phyloP scores from a whole-genome alignment of 1,140 invertebrate species.

The Formica selysi region DNA sequence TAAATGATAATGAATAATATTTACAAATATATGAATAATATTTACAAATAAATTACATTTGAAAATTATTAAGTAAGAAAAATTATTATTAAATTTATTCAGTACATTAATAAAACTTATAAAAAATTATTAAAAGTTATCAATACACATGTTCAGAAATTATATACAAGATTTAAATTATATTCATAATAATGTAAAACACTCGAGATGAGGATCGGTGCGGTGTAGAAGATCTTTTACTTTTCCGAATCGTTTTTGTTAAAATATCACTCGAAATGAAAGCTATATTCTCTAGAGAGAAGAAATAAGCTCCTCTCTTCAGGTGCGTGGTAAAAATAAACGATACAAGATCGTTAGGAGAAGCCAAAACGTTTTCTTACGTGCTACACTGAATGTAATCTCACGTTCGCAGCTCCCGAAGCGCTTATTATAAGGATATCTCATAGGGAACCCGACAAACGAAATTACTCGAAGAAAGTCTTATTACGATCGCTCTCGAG shows the following conservation, averaged over 20 bases:
- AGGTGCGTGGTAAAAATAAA: conserved; percentile 13
- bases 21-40: no score
- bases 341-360: conserved; percentile 34
- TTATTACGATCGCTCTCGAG: not conserved
- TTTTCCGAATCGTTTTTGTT: not conserved
- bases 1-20: no score
- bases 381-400: conserved; percentile 29
- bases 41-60: no score
- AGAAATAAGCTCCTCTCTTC: conserved; percentile 13
- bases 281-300: not conserved
- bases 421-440: conserved; percentile 41
- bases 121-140: no score
- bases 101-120: no score
- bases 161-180: not conserved
- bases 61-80: no score
- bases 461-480: conserved; percentile 39
- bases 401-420: conserved; percentile 7
- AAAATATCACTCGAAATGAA: not conserved
- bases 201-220: not conserved
- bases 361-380: conserved; percentile 38
- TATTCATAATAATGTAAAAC: not conserved
- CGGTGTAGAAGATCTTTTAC: not conserved
- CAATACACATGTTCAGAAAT: not conserved
- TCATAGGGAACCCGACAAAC: not conserved
- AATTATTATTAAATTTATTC: no score